Evolutionary conservation across 2,888 invertebrate genomes (phyloP), one percentile per base, ranked within the genome.

Genomic region (Antheraea assamensis): DNA sequence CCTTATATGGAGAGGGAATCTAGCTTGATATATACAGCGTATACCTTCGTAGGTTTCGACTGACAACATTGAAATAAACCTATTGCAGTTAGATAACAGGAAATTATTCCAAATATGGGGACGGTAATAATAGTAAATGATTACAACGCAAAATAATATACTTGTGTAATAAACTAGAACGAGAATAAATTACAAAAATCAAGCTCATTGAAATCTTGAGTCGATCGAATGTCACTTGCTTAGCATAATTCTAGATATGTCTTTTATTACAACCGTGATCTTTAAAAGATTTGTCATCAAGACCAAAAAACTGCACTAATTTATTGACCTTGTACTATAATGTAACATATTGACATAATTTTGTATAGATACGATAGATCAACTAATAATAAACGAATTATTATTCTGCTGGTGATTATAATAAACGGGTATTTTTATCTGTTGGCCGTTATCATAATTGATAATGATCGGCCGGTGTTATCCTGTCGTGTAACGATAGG

Each of bases 231-330:
- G 27, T n/a, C 71, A 30, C 52, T 52, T 17, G 17, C 15, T 52
- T 71, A 27, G 5, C 61, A 64, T 27, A 27, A 61, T 64, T 64
- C 61, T 64, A 64, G 61, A 64, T 64, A 30, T 64, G 27, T 17
- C 61, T 30, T 27, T 64, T 64, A 30, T 64, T 30, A 64, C 27
- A 64, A 19, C 61, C 61, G 27, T 64, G 61, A 64, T 64, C 27
- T 71, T 71, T 30, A 21, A 71, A 52, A 74, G 79, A 79, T 78
- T 77, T 77, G 78, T 81, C 80, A 74, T 76, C 77, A 78, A 72
- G 71, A 70, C 27, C 27, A 55, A 42, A 42, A 35, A 72, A 77
- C 79, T 79, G 74, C 79, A 78, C 71, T 74, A 75, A 80, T 79
- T 61, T 13, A 30, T 30, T 7, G 3, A 17, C 30, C 30, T 30